Conservation (phyloP, 2,888 invertebrate species). For the Pemphredon lugubris region DNA sequence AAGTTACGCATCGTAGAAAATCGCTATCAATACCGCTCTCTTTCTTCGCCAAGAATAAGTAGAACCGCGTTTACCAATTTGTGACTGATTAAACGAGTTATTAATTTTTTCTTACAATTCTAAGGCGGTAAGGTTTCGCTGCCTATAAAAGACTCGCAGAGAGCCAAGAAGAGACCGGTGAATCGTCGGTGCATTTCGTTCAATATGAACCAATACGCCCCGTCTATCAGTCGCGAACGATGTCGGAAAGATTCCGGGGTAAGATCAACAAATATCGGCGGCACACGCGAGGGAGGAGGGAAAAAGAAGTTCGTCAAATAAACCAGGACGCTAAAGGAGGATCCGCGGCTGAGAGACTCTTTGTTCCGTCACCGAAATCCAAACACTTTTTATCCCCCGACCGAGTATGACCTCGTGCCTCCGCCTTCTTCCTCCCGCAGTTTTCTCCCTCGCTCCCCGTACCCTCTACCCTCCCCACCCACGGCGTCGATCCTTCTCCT, state of each 20-base stretch:
- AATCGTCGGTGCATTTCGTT: slow-evolving; percentile 1
- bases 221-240: neutral
- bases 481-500: slow-evolving; percentile 22
- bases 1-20: neutral
- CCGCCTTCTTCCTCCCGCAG: slow-evolving; percentile 67
- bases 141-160: neutral
- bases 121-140: neutral
- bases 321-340: slow-evolving; percentile 49
- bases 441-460: slow-evolving; percentile 32
- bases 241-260: slow-evolving; percentile 19
- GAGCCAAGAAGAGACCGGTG: neutral
- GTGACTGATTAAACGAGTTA: neutral
- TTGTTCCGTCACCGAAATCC: slow-evolving; percentile 70
- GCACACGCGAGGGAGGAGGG: slow-evolving; percentile 1
- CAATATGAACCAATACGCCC: slow-evolving; percentile 2
- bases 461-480: slow-evolving; percentile 10
- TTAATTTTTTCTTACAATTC: neutral
- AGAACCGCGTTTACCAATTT: neutral
- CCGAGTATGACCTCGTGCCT: slow-evolving; percentile 44
- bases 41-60: neutral
- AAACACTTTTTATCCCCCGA: slow-evolving; percentile 67
- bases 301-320: slow-evolving; percentile 38
- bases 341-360: slow-evolving; percentile 58
- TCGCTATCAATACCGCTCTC: neutral
- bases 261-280: slow-evolving; percentile 54